These are phyloP conservation scores for Lacerta agilis DNA, from an alignment of 2,797 vertebrate genomes.

Conservation along the genomic window DNA sequence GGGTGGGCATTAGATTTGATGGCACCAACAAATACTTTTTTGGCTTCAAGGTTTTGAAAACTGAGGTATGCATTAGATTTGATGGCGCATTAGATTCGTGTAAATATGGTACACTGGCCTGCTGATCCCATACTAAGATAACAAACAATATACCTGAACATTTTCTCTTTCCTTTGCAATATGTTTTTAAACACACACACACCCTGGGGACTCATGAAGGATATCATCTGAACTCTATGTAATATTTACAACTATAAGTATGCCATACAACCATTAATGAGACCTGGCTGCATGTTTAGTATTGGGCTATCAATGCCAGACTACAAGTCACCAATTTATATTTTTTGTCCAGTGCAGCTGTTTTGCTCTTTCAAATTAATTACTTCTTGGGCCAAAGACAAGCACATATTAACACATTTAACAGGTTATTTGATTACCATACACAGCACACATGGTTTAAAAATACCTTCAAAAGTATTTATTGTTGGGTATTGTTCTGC, in stretches of 20 bases:
- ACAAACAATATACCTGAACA: constrained; percentile 2
- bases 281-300: not conserved
- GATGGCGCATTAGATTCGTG: too few species aligned
- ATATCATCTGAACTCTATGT: too few species aligned
- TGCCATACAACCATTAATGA: not conserved
- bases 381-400: constrained; percentile 1
- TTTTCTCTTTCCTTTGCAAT: not conserved
- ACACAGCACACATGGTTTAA: not conserved
- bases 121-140: not conserved
- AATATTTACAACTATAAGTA: not conserved
- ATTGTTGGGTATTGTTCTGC: not conserved
- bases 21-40: too few species aligned
- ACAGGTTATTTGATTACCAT: constrained; percentile 22
- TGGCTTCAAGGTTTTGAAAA: too few species aligned
- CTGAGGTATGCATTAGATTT: too few species aligned
- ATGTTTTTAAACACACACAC: not conserved
- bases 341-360: rapidly evolving
- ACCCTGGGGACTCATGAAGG: not conserved
- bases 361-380: not conserved
- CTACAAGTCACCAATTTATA: not conserved
- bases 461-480: not conserved
- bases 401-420: not conserved
- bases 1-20: too few species aligned
- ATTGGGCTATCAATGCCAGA: not conserved
- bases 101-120: not conserved